Evolutionary conservation across 2,888 invertebrate genomes (phyloP), one percentile per base, ranked within the genome.

Genomic region (Ditylenchus weischeri): DNA sequence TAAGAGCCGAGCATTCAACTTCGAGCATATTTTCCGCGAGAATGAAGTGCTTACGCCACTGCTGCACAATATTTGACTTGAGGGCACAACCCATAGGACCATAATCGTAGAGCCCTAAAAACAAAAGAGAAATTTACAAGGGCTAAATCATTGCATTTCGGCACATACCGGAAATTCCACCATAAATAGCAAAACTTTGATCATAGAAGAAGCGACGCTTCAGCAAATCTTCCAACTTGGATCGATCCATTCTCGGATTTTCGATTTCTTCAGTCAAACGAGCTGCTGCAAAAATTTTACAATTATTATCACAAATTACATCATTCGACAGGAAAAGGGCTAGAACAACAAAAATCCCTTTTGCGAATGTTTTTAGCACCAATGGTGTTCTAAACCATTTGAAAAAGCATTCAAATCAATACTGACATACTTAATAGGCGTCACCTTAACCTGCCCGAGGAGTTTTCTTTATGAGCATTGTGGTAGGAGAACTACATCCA

Each of bases 21-120:
- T 99, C 96, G 65, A 98, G 86, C 95, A 99, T 96, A 84, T 93
- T 92, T 84, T 99, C 98, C 83, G 95, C 93, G 18, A 96, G 87
- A 29, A 98, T 90, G 83, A 99, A 99, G 85, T 91, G 92, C 78
- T 91, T 92, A 70, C 95, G 88, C 98, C 98, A 99, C 8, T 89
- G 86, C 79, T 90, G 89, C 47, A 99, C 86, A 83, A 99, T 89
- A 84, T 99, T 98, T 23, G 92, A 89, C 85, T 98, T 98, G 69
- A 96, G 88, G 0, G 95, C 93, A 86, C 96, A 98, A 3, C 98
- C 98, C 94, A 98, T 95, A 0, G 98, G 98, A 0, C 98, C 98
- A 84, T 93, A 98, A 85, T 99, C 98, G 85, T 91, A 77, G 13
- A 54, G 54, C 11, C 23, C 54, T 54, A 15, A 54, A 54, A 23